Conservation (phyloP, 2,797 vertebrate species). For the Enteromius viviparus region DNA sequence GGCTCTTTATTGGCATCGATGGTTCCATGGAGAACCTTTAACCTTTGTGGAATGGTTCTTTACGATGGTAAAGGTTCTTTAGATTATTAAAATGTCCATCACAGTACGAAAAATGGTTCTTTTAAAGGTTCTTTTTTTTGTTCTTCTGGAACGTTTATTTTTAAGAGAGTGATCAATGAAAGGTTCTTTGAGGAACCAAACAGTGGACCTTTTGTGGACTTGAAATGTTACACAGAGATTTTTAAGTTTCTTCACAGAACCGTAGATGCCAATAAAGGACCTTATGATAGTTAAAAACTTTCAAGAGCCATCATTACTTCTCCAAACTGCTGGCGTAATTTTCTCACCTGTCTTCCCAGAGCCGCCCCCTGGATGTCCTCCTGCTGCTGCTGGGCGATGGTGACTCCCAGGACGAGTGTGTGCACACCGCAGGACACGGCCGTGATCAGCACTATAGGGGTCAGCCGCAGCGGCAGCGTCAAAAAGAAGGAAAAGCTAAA, state of each 20-base stretch:
- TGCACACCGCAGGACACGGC: conserved; percentile 86
- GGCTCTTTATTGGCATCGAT: not conserved
- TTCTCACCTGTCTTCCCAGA: conserved; percentile 87
- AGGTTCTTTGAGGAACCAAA: not conserved
- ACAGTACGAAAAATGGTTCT: not conserved
- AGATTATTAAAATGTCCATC: not conserved
- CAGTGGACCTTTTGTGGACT: not conserved
- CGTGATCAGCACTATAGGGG: conserved; percentile 88
- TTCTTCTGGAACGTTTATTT: not conserved
- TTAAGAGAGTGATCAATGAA: not conserved
- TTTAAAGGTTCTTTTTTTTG: not conserved
- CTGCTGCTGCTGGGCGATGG: conserved; percentile 86
- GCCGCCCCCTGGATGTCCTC: conserved; percentile 75
- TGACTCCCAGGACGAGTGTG: conserved; percentile 89
- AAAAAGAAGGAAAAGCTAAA: conserved; percentile 95
- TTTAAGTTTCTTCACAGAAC: not conserved
- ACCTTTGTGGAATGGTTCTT: not conserved
- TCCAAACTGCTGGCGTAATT: not conserved
- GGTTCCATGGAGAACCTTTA: not conserved
- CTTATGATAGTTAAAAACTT: not conserved
- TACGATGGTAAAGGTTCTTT: not conserved
- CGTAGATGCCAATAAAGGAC: not conserved
- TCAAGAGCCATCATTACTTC: not conserved
- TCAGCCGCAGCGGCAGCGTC: conserved; percentile 88
- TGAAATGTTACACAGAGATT: not conserved